Evolutionary conservation across 2,113 vertebrate species (phyloP).

Genomic region (Panthera tigris): DNA sequence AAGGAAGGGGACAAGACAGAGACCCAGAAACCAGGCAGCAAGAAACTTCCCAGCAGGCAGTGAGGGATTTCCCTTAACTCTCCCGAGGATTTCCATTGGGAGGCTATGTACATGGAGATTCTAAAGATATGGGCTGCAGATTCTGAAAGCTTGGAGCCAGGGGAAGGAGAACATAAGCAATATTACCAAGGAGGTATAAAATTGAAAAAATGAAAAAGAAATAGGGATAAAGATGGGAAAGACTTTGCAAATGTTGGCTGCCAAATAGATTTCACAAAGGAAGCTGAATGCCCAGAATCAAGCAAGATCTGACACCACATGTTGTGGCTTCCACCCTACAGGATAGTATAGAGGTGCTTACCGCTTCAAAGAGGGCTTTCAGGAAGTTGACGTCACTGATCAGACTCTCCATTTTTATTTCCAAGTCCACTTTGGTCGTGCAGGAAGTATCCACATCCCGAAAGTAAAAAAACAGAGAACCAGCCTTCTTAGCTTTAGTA

Average conservation of each 20-base stretch:
- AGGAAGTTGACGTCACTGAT: slow-evolving; percentile 85
- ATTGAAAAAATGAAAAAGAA: neutral
- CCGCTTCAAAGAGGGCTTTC: slow-evolving; percentile 81
- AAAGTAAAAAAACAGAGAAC: neutral
- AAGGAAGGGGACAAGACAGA: neutral
- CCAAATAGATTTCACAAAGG: neutral
- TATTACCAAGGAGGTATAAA: neutral
- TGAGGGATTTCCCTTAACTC: neutral
- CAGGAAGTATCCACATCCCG: slow-evolving; percentile 85
- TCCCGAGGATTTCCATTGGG: neutral
- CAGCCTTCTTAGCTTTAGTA: neutral
- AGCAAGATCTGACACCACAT: neutral
- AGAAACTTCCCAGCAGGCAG: too few species aligned
- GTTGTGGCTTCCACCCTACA: neutral
- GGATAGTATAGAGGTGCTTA: slow-evolving; percentile 51
- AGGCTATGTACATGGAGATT: neutral
- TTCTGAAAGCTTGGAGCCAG: too few species aligned
- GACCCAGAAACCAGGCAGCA: neutral
- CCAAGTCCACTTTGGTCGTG: slow-evolving; percentile 83
- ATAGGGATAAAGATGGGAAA: neutral
- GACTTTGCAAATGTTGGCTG: neutral
- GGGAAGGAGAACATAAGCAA: neutral
- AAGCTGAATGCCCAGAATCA: neutral
- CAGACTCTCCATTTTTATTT: slow-evolving; percentile 82
- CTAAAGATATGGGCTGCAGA: neutral